phyloP scores from a whole-genome alignment of 2,797 vertebrate genomes.

The Dicrostonyx torquatus region DNA sequence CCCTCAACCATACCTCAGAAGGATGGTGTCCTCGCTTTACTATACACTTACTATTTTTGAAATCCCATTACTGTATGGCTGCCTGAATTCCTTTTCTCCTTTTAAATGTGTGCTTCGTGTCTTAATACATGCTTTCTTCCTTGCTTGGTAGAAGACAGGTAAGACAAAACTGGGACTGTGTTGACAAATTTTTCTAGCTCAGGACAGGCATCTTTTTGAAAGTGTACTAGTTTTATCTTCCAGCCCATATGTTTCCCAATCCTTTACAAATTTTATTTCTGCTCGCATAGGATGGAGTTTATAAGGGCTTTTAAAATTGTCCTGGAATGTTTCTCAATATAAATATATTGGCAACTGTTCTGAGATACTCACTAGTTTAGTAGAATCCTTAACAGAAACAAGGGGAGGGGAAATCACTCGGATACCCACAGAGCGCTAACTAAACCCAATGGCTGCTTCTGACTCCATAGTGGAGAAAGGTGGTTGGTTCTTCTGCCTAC shows the following conservation, averaged over 20 bases:
- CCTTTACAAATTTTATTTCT: conserved; percentile 30
- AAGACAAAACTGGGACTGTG: background rate
- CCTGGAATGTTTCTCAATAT: background rate
- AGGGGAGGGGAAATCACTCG: background rate
- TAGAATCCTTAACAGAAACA: background rate
- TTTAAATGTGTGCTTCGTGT: background rate
- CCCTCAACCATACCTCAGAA: background rate
- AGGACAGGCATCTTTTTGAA: background rate
- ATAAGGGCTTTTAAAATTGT: conserved; percentile 28
- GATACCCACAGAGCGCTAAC: background rate
- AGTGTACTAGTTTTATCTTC: conserved; percentile 3
- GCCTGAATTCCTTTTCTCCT: background rate
- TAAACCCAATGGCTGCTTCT: background rate
- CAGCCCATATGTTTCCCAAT: background rate
- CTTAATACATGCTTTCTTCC: background rate
- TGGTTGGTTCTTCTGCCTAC: background rate
- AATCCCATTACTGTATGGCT: background rate
- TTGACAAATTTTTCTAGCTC: conserved; percentile 1
- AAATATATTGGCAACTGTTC: conserved; percentile 6
- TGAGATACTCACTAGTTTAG: background rate
- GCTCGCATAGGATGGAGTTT: background rate
- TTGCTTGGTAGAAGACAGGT: background rate
- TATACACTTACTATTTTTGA: background rate
- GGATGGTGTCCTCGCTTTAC: background rate
- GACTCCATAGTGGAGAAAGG: background rate